Conservation (phyloP, 1,140 invertebrate genomes). For the Cheumatopsyche charites region DNA sequence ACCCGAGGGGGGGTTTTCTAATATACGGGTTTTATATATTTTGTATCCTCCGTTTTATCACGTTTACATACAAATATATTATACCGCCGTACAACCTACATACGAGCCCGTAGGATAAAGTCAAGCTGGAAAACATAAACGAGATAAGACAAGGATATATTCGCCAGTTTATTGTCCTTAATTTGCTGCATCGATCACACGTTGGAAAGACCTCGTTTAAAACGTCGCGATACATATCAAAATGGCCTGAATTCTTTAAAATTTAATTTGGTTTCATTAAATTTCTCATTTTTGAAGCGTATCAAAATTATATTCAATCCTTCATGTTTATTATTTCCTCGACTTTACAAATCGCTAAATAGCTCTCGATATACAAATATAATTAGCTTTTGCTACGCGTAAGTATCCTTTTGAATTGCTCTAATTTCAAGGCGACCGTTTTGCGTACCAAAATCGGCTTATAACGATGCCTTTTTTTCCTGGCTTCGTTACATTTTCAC, state of each 20-base stretch:
- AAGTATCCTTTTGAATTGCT: conserved; percentile 5
- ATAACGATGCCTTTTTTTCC: neutral
- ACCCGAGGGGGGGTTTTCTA: neutral
- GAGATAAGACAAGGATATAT: conserved; percentile 1
- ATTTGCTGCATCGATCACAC: conserved; percentile 2
- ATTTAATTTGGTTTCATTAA: too few relatives aligned
- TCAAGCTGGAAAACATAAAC: neutral
- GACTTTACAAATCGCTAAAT: too few relatives aligned
- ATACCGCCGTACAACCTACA: neutral
- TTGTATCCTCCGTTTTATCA: conserved; percentile 5
- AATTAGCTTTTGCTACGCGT: too few relatives aligned
- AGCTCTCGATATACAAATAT: too few relatives aligned
- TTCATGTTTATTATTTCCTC: too few relatives aligned
- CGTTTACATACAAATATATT: neutral
- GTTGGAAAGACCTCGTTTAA: neutral
- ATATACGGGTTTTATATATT: neutral
- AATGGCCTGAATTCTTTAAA: too few relatives aligned
- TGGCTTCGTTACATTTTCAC: neutral
- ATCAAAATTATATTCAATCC: too few relatives aligned
- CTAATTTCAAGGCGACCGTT: neutral
- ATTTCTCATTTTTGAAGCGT: too few relatives aligned
- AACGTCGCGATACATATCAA: neutral
- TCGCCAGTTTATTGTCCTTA: conserved; percentile 13
- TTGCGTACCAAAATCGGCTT: neutral
- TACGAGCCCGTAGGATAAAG: neutral